Conservation (phyloP, 2,797 vertebrate species). For the Oreortyx pictus region DNA sequence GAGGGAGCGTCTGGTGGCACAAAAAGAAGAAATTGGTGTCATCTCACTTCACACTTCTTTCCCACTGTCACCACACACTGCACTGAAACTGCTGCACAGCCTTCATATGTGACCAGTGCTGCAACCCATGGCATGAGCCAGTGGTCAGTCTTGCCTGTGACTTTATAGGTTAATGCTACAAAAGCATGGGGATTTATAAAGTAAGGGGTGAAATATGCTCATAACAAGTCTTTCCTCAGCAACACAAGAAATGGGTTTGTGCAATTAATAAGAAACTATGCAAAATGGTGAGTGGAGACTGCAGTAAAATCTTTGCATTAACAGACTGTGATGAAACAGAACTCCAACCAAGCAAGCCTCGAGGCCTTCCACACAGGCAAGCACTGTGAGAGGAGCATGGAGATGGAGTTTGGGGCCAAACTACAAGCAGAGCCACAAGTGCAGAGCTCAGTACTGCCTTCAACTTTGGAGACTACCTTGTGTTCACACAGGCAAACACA, state of each 20-base stretch:
- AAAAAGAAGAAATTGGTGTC: neutral
- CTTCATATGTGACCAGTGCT: accelerated
- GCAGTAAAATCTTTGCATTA: neutral
- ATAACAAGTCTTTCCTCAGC: neutral
- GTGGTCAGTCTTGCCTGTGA: neutral
- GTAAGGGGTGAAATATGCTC: neutral
- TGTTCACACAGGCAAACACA: neutral
- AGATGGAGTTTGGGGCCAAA: neutral
- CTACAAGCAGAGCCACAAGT: neutral
- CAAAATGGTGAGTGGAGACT: accelerated
- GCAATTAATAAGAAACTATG: neutral
- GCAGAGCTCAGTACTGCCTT: neutral
- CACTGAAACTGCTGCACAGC: neutral
- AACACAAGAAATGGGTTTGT: neutral
- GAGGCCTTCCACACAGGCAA: neutral
- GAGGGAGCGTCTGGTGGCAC: neutral
- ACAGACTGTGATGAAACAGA: neutral
- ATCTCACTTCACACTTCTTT: neutral
- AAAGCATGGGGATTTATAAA: neutral
- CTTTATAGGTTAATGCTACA: neutral
- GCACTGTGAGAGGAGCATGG: neutral
- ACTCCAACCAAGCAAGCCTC: neutral
- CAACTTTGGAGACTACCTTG: neutral
- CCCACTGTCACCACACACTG: accelerated
- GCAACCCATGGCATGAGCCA: neutral